Conservation (phyloP, 2,888 invertebrate species). For the Metallyticus violacea region DNA sequence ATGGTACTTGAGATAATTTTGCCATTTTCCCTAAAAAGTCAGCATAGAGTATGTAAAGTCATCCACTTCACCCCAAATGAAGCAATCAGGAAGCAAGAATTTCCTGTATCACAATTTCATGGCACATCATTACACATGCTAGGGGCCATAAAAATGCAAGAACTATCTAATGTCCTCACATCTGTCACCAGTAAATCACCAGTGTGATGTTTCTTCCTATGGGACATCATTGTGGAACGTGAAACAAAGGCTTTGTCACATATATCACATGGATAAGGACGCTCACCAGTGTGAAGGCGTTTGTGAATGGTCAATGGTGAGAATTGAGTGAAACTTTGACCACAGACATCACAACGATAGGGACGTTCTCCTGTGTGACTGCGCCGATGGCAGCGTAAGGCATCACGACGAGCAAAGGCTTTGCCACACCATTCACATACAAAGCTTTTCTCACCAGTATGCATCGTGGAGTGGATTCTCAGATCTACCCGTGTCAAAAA, state of each 20-base stretch:
- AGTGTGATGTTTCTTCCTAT: slow-evolving; percentile 52
- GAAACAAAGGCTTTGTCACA: slow-evolving; percentile 58
- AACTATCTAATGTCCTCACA: background rate
- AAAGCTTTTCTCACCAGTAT: slow-evolving; percentile 60
- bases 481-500: slow-evolving; percentile 58
- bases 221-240: slow-evolving; percentile 57
- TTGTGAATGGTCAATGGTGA: slow-evolving; percentile 64
- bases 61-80: no score
- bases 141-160: background rate
- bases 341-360: slow-evolving; percentile 58
- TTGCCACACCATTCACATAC: slow-evolving; percentile 61
- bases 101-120: no score
- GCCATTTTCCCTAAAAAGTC: no score
- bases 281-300: slow-evolving; percentile 59
- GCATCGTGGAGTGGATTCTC: slow-evolving; percentile 59
- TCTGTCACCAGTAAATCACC: slow-evolving; percentile 16
- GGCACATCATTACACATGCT: background rate
- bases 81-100: no score
- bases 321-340: slow-evolving; percentile 61
- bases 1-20: no score
- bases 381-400: slow-evolving; percentile 55
- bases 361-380: slow-evolving; percentile 59
- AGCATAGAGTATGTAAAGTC: no score
- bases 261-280: slow-evolving; percentile 59
- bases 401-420: slow-evolving; percentile 59